phyloP scores from a whole-genome alignment of 1,140 invertebrate species.

The Helicorthomorpha holstii region DNA sequence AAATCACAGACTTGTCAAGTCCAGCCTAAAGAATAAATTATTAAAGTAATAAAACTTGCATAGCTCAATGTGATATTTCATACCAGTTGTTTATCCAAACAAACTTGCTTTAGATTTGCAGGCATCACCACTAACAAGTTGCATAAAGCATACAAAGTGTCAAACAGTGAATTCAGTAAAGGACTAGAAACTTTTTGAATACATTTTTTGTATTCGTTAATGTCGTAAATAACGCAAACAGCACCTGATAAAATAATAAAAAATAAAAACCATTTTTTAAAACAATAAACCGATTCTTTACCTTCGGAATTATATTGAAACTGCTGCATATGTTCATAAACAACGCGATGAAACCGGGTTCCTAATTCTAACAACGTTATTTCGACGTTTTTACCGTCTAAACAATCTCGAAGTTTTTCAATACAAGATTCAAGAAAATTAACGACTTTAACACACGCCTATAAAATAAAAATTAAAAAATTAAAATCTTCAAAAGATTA shows the following conservation, averaged over 20 bases:
- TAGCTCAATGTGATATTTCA: slow-evolving; percentile 17
- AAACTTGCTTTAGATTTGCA: slow-evolving; percentile 89
- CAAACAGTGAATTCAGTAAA: slow-evolving; percentile 70
- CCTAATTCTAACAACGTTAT: slow-evolving; percentile 76
- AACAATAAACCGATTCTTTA: slow-evolving; percentile 19
- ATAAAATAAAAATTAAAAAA: slow-evolving; percentile 16
- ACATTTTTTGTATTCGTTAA: slow-evolving; percentile 81
- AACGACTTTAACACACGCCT: slow-evolving; percentile 77
- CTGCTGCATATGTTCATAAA: slow-evolving; percentile 86
- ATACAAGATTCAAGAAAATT: slow-evolving; percentile 63
- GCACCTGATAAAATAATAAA: slow-evolving; percentile 40
- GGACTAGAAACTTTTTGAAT: slow-evolving; percentile 52
- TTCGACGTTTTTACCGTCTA: slow-evolving; percentile 88
- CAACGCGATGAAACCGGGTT: slow-evolving; percentile 73
- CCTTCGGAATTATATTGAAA: slow-evolving; percentile 91
- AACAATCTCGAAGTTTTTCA: slow-evolving; percentile 56
- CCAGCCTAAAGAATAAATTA: slow-evolving; percentile 46
- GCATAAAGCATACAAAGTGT: slow-evolving; percentile 85
- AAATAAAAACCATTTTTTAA: not conserved
- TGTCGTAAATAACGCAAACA: slow-evolving; percentile 94
- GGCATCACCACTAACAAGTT: slow-evolving; percentile 90
- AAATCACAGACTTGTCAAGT: slow-evolving; percentile 64
- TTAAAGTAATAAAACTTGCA: slow-evolving; percentile 6
- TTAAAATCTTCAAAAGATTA: slow-evolving; percentile 7
- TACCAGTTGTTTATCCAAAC: slow-evolving; percentile 82